Conservation (phyloP, 2,888 invertebrate genomes). For the Smittia sp. region DNA sequence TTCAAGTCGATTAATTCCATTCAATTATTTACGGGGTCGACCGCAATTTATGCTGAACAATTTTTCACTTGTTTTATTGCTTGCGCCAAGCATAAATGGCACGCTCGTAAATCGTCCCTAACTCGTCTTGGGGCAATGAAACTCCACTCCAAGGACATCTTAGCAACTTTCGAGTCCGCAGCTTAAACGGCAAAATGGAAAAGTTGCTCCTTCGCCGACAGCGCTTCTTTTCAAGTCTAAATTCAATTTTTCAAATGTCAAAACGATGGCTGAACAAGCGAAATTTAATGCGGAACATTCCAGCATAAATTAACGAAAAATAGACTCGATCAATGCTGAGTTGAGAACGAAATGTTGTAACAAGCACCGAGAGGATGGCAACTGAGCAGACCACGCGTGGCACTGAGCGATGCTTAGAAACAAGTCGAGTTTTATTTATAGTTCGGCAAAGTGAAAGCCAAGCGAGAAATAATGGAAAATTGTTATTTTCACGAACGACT, state of each 20-base stretch:
- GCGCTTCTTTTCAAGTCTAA: no score
- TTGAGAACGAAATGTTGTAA: no score
- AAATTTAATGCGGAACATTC: no score
- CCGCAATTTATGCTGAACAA: background rate
- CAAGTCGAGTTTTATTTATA: background rate
- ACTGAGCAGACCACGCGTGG: background rate
- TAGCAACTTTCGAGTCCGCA: background rate
- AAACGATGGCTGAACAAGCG: no score
- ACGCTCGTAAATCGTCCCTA: background rate
- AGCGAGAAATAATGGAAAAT: background rate
- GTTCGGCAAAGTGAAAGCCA: background rate
- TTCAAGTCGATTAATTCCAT: background rate
- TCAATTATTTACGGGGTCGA: background rate
- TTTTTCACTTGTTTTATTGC: constrained; percentile 6
- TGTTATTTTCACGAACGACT: background rate
- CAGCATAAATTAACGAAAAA: no score
- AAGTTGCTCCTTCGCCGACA: no score
- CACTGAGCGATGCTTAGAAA: background rate
- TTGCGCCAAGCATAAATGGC: background rate
- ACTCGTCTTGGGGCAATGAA: background rate
- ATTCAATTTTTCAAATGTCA: no score
- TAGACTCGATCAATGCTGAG: no score
- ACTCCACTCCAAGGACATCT: constrained; percentile 17
- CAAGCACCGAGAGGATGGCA: no score
- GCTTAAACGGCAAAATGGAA: no score